Percentiles rank a stretch among this genome's conserved stretches.
phyloP scores from a whole-genome alignment of 2,113 vertebrate genomes.

The Megalops atlanticus region DNA sequence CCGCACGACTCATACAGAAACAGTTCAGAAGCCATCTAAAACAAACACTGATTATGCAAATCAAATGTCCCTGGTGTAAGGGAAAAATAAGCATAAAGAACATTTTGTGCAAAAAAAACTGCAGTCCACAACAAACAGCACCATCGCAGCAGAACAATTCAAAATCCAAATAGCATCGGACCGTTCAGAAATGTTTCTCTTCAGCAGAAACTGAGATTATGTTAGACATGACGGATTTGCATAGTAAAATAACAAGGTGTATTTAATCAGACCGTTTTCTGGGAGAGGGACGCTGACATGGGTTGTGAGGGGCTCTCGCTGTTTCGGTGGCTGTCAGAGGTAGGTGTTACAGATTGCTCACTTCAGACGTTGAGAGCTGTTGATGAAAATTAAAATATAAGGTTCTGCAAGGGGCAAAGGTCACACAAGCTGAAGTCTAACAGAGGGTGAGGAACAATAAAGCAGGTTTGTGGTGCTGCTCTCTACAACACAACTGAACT shows the following conservation, averaged over 20 bases:
- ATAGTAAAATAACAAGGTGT: not conserved
- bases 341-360: not conserved
- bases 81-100: constrained; percentile 54
- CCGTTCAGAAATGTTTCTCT: not conserved
- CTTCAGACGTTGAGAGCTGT: not conserved
- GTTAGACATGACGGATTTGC: not conserved
- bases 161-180: not conserved
- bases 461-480: not conserved
- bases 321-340: not conserved
- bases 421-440: not conserved
- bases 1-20: constrained; percentile 51
- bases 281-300: not conserved
- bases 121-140: constrained; percentile 49
- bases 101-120: constrained; percentile 38
- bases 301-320: not conserved
- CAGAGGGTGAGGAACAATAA: not conserved
- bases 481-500: not conserved
- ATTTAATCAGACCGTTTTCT: not conserved
- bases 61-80: constrained; percentile 61
- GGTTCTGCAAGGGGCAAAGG: not conserved
- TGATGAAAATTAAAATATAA: constrained; percentile 5
- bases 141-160: not conserved
- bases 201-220: not conserved
- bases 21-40: constrained; percentile 57
- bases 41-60: constrained; percentile 65